Conservation (phyloP, 2,888 invertebrate genomes). For the Leptinotarsa tumamoca region DNA sequence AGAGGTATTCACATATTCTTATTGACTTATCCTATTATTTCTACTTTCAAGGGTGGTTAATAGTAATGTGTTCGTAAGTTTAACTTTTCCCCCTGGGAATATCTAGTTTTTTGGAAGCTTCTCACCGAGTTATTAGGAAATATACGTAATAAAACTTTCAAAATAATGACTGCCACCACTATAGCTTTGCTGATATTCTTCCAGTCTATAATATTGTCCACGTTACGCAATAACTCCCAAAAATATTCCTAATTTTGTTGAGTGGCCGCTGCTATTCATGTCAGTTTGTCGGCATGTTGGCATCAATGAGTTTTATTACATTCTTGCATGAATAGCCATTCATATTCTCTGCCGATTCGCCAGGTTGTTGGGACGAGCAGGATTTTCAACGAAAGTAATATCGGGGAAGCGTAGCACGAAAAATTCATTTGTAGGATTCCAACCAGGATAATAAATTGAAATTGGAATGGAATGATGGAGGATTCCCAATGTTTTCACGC, state of each 20-base stretch:
- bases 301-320: slow-evolving; percentile 20
- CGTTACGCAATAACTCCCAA: neutral
- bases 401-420: slow-evolving; percentile 24
- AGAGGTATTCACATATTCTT: too few relatives aligned
- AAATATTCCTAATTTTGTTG: slow-evolving; percentile 6
- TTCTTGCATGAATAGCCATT: slow-evolving; percentile 25
- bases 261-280: slow-evolving; percentile 1
- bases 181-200: too few relatives aligned
- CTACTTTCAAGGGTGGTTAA: too few relatives aligned
- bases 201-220: neutral
- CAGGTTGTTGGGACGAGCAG: slow-evolving; percentile 14
- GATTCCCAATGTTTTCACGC: slow-evolving; percentile 20
- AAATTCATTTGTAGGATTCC: slow-evolving; percentile 40
- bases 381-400: slow-evolving; percentile 33
- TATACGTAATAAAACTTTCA: too few relatives aligned
- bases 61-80: too few relatives aligned
- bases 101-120: neutral
- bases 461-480: slow-evolving; percentile 27
- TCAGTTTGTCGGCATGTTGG: neutral
- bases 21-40: too few relatives aligned
- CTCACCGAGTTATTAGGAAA: neutral
- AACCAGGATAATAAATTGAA: slow-evolving; percentile 35
- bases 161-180: too few relatives aligned
- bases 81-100: too few relatives aligned
- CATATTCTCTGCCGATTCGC: slow-evolving; percentile 22